Base-by-base conservation (phyloP, 2,888 invertebrate genomes). In the Colostygia pectinataria region DNA sequence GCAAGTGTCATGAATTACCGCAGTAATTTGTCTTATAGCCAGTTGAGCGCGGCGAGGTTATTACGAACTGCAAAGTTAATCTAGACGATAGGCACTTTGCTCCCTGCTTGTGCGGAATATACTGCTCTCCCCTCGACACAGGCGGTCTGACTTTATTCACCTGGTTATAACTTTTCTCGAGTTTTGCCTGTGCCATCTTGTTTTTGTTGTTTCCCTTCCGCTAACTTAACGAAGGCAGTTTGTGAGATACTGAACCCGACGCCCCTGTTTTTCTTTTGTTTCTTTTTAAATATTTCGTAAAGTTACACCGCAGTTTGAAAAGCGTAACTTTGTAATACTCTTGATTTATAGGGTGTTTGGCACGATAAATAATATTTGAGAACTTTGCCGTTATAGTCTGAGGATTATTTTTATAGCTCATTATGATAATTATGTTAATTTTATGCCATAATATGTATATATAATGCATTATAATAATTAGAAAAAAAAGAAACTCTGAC, bases 201-300 rank as follows among this genome's bases (percentile, higher is more conserved):
- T 61, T 61, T 61, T 61, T 58, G 56, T 61, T 60, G 57, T 58
- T 60, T 56, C 55, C 56, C 54, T 58, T 61, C 56, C 44, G 51
- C 55, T 52, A 49, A 56, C 46, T 56, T 58, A 48, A 58, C 53
- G 50, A 58, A 58, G 55, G 43, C 40, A 56, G 51, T 57, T 58
- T 58, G 52, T 40, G 49, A 57, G 49, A 57, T 47, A 49, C 56
- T 51, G 53, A 56, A 53, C 40, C 43, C 33, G 54, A 50, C 48
- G 53, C 49, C 47, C 13, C 24, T 42, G 44, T 57, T 58, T 49
- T 34, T 23, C 23, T 36, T 55, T 53, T 57, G 33, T 45, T 52
- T 46, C 37, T 36, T 56, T 56, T 55, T 51, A 31, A 53, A 42
- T 42, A 33, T n/a, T n/a, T 47, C 5, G 18, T 27, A 18, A 27